Evolutionary conservation across 1,140 invertebrate species (phyloP), one percentile per base, ranked within the genome.

Genomic region (Ladona fulva): DNA sequence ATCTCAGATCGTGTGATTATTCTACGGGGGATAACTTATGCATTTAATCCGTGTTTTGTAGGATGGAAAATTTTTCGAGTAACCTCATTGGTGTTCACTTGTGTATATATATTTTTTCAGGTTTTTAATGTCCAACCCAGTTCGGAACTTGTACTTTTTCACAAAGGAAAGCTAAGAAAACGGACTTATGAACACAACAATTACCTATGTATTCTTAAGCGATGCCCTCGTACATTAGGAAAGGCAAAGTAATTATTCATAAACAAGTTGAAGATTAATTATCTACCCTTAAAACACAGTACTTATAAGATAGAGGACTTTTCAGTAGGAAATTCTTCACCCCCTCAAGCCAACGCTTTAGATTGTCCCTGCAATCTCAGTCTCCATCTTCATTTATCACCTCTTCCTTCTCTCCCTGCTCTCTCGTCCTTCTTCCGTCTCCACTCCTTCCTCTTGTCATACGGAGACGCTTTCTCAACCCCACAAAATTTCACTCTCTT

Each of bases 361-460:
- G 14, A 66, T 19, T 3, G 52, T 66, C n/a, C 16, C 52, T 12
- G 29, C 29, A 37, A 37, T 66, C 52, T 66, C 52, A 66, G n/a
- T 66, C 52, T 66, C 52, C 52, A 66, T 22, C 52, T 66, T 66
- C 52, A 66, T 66, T 66, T 66, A 66, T 66, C 52, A 66, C 14
- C 52, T 22, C 52, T 66, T 12, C 44, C 10, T 52, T 19, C 44
- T 52, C 44, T 52, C 19, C 44, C 19, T 10, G 44, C 44, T 10
- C 44, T 52, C 44, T 52, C 44, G 10, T 11, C 44, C 19, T 52
- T 19, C 19, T 10, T 52, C 19, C 44, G 10, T 52, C 44, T 10
- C 19, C 44, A 6, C 52, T 22, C 52, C 52, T 66, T 66, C n/a
- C 12, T 16, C 52, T 22, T 12, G 14, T 66, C 52, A 12, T 12